phyloP scores from a whole-genome alignment of 2,113 vertebrate species.

The Heptranchias perlo region DNA sequence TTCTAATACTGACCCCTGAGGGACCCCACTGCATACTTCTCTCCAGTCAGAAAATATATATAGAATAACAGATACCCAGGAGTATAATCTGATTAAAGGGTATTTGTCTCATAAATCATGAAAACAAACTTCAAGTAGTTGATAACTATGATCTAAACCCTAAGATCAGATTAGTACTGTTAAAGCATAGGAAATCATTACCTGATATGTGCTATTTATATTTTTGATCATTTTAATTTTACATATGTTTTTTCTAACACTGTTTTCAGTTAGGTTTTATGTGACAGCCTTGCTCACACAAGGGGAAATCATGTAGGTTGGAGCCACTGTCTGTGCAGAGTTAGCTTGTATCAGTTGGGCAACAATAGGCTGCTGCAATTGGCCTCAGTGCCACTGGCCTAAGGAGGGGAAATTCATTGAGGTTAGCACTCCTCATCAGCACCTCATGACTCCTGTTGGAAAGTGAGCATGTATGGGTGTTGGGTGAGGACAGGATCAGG shows the following conservation, averaged over 20 bases:
- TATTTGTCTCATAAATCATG: not conserved
- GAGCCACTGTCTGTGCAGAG: not conserved
- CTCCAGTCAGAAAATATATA: no score
- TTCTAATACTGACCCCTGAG: no score
- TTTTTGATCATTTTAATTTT: not conserved
- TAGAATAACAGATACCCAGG: not conserved
- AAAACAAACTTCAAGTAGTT: not conserved
- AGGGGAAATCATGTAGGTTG: no score
- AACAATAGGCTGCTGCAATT: not conserved
- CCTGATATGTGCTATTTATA: not conserved
- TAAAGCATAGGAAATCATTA: not conserved
- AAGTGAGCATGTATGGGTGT: not conserved
- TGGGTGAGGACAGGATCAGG: not conserved
- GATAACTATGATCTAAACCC: not conserved
- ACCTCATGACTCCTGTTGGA: not conserved
- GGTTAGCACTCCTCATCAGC: not conserved
- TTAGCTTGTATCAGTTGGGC: not conserved
- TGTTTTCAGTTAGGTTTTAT: not conserved
- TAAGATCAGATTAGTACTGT: not conserved
- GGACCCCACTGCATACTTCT: no score
- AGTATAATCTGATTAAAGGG: not conserved
- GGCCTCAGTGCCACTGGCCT: not conserved
- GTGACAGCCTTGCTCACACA: not conserved
- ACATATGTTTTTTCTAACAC: not conserved
- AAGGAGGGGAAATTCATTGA: not conserved